A percentile compares a stretch with the other conserved stretches of the same genome.
Evolutionary conservation across 2,797 vertebrate genomes (phyloP).

Genomic region (Zalophus californianus): DNA sequence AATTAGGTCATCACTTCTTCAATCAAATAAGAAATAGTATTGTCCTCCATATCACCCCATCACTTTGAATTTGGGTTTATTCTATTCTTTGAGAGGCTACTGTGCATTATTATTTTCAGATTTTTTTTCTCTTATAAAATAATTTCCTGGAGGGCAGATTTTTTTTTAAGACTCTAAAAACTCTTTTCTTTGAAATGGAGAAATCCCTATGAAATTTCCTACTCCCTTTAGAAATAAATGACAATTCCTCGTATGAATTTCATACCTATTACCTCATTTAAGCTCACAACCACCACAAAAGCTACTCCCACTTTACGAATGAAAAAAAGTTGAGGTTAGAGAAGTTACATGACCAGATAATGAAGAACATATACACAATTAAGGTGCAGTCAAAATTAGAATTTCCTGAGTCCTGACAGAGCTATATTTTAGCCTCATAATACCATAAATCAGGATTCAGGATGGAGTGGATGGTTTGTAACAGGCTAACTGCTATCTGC

Average conservation of each 20-base stretch:
- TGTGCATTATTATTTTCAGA: background rate
- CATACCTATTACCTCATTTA: background rate
- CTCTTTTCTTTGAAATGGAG: conserved; percentile 30
- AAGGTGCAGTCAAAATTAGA: background rate
- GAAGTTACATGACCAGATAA: background rate
- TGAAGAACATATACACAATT: background rate
- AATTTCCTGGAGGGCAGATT: background rate
- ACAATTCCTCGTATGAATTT: background rate
- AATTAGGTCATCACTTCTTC: background rate
- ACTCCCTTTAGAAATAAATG: conserved; percentile 42
- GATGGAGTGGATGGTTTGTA: background rate
- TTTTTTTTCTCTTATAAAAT: conserved; percentile 16
- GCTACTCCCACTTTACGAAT: background rate
- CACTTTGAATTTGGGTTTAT: background rate
- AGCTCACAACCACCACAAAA: background rate
- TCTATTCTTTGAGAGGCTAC: background rate
- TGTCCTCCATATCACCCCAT: background rate
- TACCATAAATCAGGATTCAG: background rate
- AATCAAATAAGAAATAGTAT: background rate
- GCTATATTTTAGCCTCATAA: background rate
- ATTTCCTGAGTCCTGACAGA: background rate
- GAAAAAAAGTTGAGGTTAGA: background rate
- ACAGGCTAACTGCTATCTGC: background rate
- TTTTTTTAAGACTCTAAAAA: background rate
- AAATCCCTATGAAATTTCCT: background rate